Conservation (phyloP, 2,113 vertebrate genomes). For the Tetrax tetrax region DNA sequence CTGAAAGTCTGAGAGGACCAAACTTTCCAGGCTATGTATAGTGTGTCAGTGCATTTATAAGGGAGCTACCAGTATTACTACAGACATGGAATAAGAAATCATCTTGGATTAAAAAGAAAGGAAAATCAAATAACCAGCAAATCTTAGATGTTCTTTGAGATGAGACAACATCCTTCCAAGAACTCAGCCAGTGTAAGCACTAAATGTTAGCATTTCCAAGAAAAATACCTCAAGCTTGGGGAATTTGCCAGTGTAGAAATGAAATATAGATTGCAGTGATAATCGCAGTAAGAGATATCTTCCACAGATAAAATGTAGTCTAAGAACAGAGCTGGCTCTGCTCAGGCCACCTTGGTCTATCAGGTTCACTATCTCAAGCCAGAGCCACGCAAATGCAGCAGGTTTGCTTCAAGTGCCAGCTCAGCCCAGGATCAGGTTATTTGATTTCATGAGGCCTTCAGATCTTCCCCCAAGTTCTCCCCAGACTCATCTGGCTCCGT, state of each 20-base stretch:
- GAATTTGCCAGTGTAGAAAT: neutral
- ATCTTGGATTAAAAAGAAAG: neutral
- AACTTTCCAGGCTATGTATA: neutral
- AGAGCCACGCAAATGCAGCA: neutral
- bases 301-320: neutral
- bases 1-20: neutral
- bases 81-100: neutral
- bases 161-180: neutral
- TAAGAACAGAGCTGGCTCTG: neutral
- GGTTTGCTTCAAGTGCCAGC: neutral
- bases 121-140: neutral
- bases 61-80: neutral
- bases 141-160: neutral
- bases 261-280: neutral
- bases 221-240: neutral
- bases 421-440: neutral
- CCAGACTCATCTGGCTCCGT: neutral
- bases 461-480: neutral
- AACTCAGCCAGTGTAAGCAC: neutral
- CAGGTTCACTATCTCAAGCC: neutral
- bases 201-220: neutral
- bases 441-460: neutral
- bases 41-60: neutral
- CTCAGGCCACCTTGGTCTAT: neutral
- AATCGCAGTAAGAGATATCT: neutral